These are phyloP conservation scores for Dicyrtomina minuta DNA, from an alignment of 2,888 invertebrate species.

Conservation along the genomic window DNA sequence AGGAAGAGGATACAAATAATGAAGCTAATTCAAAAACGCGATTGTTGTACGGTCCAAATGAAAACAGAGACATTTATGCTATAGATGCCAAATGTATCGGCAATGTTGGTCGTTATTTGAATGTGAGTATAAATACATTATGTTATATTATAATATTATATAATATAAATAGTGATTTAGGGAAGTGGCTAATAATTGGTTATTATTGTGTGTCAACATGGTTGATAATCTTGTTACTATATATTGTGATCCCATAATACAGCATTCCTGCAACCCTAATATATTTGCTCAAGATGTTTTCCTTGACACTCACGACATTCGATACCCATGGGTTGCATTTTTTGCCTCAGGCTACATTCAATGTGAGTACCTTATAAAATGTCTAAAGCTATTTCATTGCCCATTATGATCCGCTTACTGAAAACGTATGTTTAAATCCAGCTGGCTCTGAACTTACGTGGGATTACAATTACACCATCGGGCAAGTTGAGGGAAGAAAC, in stretches of 20 bases:
- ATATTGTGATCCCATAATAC: constrained; percentile 3
- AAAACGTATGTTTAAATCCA: no score
- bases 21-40: constrained; percentile 55
- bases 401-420: no score
- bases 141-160: no score
- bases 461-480: constrained; percentile 97
- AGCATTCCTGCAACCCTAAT: constrained; percentile 87
- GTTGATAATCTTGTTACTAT: neutral
- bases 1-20: neutral
- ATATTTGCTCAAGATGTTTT: constrained; percentile 98
- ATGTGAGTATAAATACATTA: constrained; percentile 65
- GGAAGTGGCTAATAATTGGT: neutral
- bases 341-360: constrained; percentile 77
- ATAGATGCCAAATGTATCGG: constrained; percentile 97
- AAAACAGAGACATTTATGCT: constrained; percentile 72
- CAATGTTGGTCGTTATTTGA: constrained; percentile 93
- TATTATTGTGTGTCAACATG: neutral
- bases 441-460: constrained; percentile 88
- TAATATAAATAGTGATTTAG: no score
- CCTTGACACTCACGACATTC: constrained; percentile 94
- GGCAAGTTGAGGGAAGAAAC: constrained; percentile 82
- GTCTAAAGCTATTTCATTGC: neutral
- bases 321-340: constrained; percentile 94
- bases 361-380: constrained; percentile 10
- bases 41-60: constrained; percentile 72